Evolutionary conservation across 2,797 vertebrate species (phyloP), one percentile per base, ranked within the genome.

Genomic region (Leuciscus waleckii): DNA sequence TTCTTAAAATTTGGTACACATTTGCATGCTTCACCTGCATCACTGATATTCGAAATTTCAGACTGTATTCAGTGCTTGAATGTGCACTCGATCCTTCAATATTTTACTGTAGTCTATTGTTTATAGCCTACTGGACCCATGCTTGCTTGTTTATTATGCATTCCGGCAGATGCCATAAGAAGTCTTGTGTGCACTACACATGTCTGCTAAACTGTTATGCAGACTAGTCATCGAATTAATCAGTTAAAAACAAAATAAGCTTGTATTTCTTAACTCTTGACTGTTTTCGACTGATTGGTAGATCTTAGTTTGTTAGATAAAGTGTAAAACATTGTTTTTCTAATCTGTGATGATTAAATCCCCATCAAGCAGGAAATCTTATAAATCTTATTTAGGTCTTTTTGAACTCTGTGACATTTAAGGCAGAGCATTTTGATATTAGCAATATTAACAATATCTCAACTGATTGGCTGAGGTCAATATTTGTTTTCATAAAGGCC

Each of bases 121-220:
- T 83, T 83, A 67, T 49, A 49, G 46, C 46, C 46, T 16, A 54
- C 29, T 49, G 79, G 65, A 56, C 23, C 80, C 49, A 81, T 71
- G 63, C 63, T 78, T 78, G 41, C 19, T 32, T 32, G 70, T 83
- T 83, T 71, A 83, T 73, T 63, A 17, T 75, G 71, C n/a, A 77
- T 78, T 84, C 75, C 75, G 63, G 88, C 49, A 23, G 58, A 85
- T 86, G 71, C 76, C 35, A 71, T 76, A 85, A 68, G 70, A 54
- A 85, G 69, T 85, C 26, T 67, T 70, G 21, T n/a, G 67, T 43
- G 63, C 61, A 68, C 51, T 61, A 37, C 75, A 46, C 29, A 43
- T 37, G 73, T 77, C 37, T 68, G 7, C 14, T 65, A 49, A 37
- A 74, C 56, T 65, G 29, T 58, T 58, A 16, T 29, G 6, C 61